Percentiles rank a stretch among this genome's conserved stretches.
phyloP scores from a whole-genome alignment of 2,113 vertebrate species.

The Sapajus apella region DNA sequence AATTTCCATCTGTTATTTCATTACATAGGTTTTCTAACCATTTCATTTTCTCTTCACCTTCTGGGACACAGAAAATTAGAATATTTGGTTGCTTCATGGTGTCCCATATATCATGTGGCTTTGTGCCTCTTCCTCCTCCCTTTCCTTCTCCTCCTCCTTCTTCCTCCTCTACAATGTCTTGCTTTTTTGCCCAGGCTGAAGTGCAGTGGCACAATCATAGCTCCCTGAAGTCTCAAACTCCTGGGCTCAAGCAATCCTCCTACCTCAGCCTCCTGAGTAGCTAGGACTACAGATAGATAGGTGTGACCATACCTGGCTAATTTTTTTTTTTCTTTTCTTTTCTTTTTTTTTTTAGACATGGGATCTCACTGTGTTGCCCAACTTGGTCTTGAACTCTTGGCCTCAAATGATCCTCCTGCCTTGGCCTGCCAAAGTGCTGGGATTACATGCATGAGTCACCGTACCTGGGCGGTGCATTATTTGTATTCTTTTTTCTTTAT shows the following conservation, averaged over 20 bases:
- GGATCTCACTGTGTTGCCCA: not conserved
- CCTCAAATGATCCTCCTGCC: not conserved
- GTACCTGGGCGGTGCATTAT: too few relatives aligned
- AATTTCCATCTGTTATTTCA: too few relatives aligned
- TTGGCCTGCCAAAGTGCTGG: not conserved
- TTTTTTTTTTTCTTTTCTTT: too few relatives aligned
- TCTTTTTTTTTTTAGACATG: not conserved
- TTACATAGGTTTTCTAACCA: too few relatives aligned
- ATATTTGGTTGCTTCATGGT: too few relatives aligned
- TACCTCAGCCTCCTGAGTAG: not conserved
- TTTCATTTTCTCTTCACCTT: too few relatives aligned
- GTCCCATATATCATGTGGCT: too few relatives aligned
- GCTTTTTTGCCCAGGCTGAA: not conserved
- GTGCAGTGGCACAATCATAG: not conserved
- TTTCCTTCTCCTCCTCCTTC: too few relatives aligned
- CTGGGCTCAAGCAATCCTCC: not conserved
- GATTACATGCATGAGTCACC: not conserved
- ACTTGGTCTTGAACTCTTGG: not conserved
- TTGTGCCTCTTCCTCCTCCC: too few relatives aligned
- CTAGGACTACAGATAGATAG: not conserved
- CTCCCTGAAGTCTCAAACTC: not conserved
- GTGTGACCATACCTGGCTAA: not conserved
- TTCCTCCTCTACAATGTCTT: not conserved
- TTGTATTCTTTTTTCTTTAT: too few relatives aligned
- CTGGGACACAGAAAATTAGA: too few relatives aligned